These are phyloP conservation scores for Archegozetes longisetosus DNA, from an alignment of 1,140 invertebrate species.

Conservation along the genomic window DNA sequence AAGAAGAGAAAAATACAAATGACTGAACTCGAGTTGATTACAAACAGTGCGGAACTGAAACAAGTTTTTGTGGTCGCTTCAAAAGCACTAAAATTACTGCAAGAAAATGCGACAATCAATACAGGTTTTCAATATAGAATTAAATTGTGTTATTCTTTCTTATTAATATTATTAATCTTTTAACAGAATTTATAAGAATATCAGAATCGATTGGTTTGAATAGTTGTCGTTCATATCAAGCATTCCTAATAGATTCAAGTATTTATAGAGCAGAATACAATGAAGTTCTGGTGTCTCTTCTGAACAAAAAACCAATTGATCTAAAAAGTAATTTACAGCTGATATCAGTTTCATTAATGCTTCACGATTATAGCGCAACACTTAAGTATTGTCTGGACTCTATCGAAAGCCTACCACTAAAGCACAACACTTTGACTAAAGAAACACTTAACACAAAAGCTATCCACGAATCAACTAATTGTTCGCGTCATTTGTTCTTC, in stretches of 20 bases:
- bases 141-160: background rate
- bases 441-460: background rate
- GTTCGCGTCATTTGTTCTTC: slow-evolving; percentile 2
- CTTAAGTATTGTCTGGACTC: background rate
- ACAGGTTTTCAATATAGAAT: background rate
- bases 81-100: background rate
- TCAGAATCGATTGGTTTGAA: background rate
- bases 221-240: background rate
- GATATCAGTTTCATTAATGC: background rate
- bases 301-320: background rate
- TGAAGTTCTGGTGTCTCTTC: background rate
- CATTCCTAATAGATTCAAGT: background rate
- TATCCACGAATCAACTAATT: background rate
- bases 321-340: background rate
- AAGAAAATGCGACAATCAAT: background rate
- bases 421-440: background rate
- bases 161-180: background rate
- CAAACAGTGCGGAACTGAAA: background rate
- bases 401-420: background rate
- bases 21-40: background rate
- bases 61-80: background rate
- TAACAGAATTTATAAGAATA: background rate
- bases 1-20: background rate
- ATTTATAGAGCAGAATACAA: background rate
- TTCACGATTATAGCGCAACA: background rate